Conservation (phyloP, 2,888 invertebrate genomes). For the Hypselothyrea guttata region DNA sequence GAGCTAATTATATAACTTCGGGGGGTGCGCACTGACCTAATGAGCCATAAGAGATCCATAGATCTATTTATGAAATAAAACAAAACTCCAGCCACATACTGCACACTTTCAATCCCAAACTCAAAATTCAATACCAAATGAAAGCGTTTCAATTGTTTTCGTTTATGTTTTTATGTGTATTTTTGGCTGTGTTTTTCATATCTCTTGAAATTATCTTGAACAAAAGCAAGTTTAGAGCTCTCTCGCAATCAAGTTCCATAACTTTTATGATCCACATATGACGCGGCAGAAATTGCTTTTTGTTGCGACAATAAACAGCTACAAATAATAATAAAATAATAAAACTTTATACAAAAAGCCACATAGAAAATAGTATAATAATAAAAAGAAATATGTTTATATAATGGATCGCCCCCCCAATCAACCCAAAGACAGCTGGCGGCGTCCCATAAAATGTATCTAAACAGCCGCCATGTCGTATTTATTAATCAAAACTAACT, state of each 20-base stretch:
- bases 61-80: slow-evolving; percentile 44
- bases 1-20: slow-evolving; percentile 62
- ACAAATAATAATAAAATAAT: slow-evolving; percentile 57
- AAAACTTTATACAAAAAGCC: slow-evolving; percentile 44
- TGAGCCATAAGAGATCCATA: slow-evolving; percentile 57
- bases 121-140: slow-evolving; percentile 31
- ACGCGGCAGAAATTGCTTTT: slow-evolving; percentile 31
- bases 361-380: slow-evolving; percentile 9
- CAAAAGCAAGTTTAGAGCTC: slow-evolving; percentile 30
- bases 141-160: slow-evolving; percentile 56
- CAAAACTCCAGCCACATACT: slow-evolving; percentile 10
- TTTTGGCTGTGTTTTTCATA: slow-evolving; percentile 3
- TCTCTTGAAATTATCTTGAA: slow-evolving; percentile 25
- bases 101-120: slow-evolving; percentile 39
- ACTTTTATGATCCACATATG: slow-evolving; percentile 42
- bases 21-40: slow-evolving; percentile 60
- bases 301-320: slow-evolving; percentile 26
- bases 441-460: slow-evolving; percentile 29
- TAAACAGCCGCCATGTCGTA: slow-evolving; percentile 33
- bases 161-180: slow-evolving; percentile 6
- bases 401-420: slow-evolving; percentile 31
- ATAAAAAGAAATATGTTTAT: slow-evolving; percentile 28
- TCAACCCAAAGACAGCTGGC: slow-evolving; percentile 46
- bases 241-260: slow-evolving; percentile 34
- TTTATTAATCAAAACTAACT: slow-evolving; percentile 75